Evolutionary conservation across 1,140 invertebrate genomes (phyloP).

Genomic region (Aphelinus certus): DNA sequence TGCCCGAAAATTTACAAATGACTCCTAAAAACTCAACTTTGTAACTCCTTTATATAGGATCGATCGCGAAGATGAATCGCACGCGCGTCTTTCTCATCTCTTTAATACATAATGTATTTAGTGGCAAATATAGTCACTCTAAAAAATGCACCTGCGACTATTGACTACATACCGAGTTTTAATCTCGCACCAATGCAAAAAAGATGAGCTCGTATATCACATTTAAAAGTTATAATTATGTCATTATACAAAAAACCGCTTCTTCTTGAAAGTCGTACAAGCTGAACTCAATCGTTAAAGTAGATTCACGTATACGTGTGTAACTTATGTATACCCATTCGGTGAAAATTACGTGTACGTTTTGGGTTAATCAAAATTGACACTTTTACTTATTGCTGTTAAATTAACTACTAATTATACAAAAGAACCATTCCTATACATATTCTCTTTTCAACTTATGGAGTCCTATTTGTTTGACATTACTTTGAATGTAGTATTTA

Average conservation of each 20-base stretch:
- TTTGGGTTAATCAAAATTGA: not conserved
- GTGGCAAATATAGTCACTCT: constrained; percentile 51
- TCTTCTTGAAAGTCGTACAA: constrained; percentile 4
- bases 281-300: not conserved
- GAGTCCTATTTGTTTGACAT: too few species aligned
- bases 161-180: constrained; percentile 48
- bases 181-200: constrained; percentile 15
- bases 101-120: constrained; percentile 28
- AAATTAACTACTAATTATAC: constrained; percentile 3
- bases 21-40: not conserved
- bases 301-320: not conserved
- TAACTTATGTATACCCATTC: not conserved
- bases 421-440: too few species aligned
- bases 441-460: too few species aligned
- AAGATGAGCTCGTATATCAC: constrained; percentile 37
- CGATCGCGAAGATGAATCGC: constrained; percentile 1
- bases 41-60: constrained; percentile 23
- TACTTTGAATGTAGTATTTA: too few species aligned
- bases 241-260: constrained; percentile 22
- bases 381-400: not conserved
- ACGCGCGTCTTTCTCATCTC: constrained; percentile 28
- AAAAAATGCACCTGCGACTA: constrained; percentile 44
- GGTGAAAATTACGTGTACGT: not conserved
- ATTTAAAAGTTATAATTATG: constrained; percentile 37
- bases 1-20: constrained; percentile 24